These are phyloP conservation scores for Catostylus mosaicus DNA, from an alignment of 30 jellyfish, hydroid and myxozoan species.

Conservation along the genomic window DNA sequence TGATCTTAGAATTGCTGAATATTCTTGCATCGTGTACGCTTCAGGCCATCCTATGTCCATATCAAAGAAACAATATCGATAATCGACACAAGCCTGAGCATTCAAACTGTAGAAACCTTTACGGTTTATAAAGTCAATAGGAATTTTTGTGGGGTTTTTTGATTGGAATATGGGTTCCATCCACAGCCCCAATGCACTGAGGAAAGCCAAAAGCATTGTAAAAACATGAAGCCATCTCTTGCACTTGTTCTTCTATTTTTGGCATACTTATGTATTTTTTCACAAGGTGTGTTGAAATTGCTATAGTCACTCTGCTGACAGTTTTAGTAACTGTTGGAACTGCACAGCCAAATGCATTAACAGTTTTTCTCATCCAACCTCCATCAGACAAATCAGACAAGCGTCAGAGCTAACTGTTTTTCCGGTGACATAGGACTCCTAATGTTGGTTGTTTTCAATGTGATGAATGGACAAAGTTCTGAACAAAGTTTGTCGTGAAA, in stretches of 20 bases:
- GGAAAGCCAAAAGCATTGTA: slow-evolving; percentile 44
- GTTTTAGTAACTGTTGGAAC: slow-evolving; percentile 46
- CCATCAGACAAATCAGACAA: slow-evolving; percentile 57
- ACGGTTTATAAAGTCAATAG: slow-evolving; percentile 33
- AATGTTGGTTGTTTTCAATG: slow-evolving; percentile 34
- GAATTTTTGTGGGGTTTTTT: slow-evolving; percentile 20
- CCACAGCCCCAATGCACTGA: slow-evolving; percentile 67
- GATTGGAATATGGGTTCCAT: slow-evolving; percentile 54
- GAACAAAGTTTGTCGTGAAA: slow-evolving; percentile 26
- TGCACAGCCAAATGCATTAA: slow-evolving; percentile 67
- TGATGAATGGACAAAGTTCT: slow-evolving; percentile 16
- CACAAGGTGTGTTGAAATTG: slow-evolving; percentile 22
- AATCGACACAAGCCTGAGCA: slow-evolving; percentile 45
- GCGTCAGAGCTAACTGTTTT: slow-evolving; percentile 37
- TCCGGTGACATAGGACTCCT: slow-evolving; percentile 55
- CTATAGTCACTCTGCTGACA: slow-evolving; percentile 17
- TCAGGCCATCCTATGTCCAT: slow-evolving; percentile 58
- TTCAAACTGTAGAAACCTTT: slow-evolving; percentile 29
- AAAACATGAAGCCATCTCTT: slow-evolving; percentile 6
- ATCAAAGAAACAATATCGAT: slow-evolving; percentile 39
- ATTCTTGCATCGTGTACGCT: slow-evolving; percentile 70
- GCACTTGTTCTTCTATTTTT: slow-evolving; percentile 28
- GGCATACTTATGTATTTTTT: slow-evolving; percentile 48
- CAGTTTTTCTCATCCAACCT: slow-evolving; percentile 60
- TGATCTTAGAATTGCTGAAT: slow-evolving; percentile 38